Base-by-base conservation (phyloP, 2,113 vertebrate species). In the Melanotaenia duboulayi region DNA sequence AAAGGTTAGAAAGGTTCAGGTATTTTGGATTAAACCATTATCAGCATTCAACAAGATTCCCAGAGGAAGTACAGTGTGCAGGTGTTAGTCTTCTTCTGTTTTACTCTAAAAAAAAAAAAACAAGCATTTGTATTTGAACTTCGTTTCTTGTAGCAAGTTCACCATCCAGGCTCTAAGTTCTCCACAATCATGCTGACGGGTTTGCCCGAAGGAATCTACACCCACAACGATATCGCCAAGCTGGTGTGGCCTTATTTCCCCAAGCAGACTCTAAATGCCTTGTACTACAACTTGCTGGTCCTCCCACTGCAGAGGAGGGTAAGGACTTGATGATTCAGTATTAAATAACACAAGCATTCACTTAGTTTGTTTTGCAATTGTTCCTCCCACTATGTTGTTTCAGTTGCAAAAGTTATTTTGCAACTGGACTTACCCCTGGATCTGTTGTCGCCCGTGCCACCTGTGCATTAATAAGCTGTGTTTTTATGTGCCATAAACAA, bases 251-350 rank as follows among this genome's bases (percentile, higher is more conserved):
- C 1, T 9, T 66, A 64, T 40, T 13, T 87, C 8, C 17, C 60
- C 19, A 13, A 37, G 3, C 44, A 20, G 23, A 39, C 23, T 8
- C 64, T 62, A 3, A 44, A 22, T 8, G 10, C 52, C 11, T 23
- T 65, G 3, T 62, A 71, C 68, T 78, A 81, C 68, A 74, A 60
- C 0, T 11, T 89, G 19, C 24, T 48, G 0, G 65, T 85, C 1
- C 75, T 89, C 7, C 44, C 69, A 0, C 61, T 83, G 16, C 82
- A 89, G 74, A 79, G 71, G 39, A 81, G 84, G 82, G 87, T 89
- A 4, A 82, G 74, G 24, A 63, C 16, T 39, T 20, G 2, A 35
- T 35, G 8, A 35, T 3, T 35, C 7, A 35, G 7, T 17, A 16
- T 20, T 7, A 6, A 14, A 11, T 22, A 12, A 17, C 22, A 35